Evolutionary conservation across 2,888 invertebrate genomes (phyloP).

Genomic region (Drosophila infuscata): DNA sequence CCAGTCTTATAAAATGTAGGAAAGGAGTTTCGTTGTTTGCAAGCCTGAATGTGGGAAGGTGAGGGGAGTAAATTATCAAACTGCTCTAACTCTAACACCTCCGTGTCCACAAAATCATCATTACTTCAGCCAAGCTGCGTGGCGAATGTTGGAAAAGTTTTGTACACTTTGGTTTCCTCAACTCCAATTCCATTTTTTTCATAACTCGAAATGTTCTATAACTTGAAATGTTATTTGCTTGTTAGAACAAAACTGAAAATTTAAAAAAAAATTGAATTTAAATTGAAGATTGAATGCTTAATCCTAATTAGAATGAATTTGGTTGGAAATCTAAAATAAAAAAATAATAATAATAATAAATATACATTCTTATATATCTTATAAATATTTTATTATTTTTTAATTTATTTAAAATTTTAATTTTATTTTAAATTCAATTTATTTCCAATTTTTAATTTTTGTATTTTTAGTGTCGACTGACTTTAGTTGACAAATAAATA

Average conservation of each 20-base stretch:
- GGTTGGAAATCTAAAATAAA: too few relatives aligned
- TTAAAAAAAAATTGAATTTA: neutral
- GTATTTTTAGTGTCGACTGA: too few relatives aligned
- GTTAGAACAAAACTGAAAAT: neutral
- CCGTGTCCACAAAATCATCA: neutral
- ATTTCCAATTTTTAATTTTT: too few relatives aligned
- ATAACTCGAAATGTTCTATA: neutral
- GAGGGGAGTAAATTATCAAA: neutral
- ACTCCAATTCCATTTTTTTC: neutral
- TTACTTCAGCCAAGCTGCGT: neutral
- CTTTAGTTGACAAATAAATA: too few relatives aligned
- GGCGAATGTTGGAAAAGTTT: neutral
- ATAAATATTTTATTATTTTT: too few relatives aligned
- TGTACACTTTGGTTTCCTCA: neutral
- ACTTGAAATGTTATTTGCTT: neutral
- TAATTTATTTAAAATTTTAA: too few relatives aligned
- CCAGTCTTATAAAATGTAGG: neutral
- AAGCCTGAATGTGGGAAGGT: neutral
- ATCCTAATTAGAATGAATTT: neutral
- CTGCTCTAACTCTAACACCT: neutral
- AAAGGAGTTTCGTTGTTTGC: neutral
- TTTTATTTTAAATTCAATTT: too few relatives aligned
- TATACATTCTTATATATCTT: too few relatives aligned
- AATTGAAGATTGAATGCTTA: neutral
- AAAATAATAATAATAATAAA: too few relatives aligned